Evolutionary conservation across 2,797 vertebrate genomes (phyloP).

Genomic region (Sitta carolinensis): DNA sequence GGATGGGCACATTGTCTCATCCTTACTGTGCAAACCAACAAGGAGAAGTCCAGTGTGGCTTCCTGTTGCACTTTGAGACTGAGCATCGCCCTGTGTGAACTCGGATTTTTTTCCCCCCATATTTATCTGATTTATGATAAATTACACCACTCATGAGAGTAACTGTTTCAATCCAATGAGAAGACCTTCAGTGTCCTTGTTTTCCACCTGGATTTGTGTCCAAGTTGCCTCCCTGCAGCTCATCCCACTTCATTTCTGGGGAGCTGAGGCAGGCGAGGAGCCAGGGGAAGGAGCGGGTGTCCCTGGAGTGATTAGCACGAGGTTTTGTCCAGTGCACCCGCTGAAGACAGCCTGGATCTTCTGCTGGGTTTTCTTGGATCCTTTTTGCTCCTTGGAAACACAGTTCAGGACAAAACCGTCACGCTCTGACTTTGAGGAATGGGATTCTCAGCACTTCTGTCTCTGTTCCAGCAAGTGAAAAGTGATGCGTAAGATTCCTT

Average conservation of each 20-base stretch:
- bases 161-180: not conserved
- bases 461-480: not conserved
- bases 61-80: not conserved
- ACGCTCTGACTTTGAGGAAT: not conserved
- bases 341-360: not conserved
- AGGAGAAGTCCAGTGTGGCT: not conserved
- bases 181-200: not conserved
- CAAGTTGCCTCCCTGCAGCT: not conserved
- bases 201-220: not conserved
- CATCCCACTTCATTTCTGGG: not conserved
- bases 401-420: not conserved
- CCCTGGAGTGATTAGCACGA: accelerated
- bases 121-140: not conserved
- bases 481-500: not conserved
- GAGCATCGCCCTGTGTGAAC: not conserved
- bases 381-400: not conserved
- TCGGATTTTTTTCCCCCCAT: accelerated
- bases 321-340: not conserved
- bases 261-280: not conserved
- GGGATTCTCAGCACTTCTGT: not conserved
- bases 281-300: not conserved
- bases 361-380: not conserved
- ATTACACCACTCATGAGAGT: not conserved
- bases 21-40: not conserved
- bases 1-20: not conserved